Evolutionary conservation across 2,113 vertebrate genomes (phyloP).

Genomic region (Siniperca knerii): DNA sequence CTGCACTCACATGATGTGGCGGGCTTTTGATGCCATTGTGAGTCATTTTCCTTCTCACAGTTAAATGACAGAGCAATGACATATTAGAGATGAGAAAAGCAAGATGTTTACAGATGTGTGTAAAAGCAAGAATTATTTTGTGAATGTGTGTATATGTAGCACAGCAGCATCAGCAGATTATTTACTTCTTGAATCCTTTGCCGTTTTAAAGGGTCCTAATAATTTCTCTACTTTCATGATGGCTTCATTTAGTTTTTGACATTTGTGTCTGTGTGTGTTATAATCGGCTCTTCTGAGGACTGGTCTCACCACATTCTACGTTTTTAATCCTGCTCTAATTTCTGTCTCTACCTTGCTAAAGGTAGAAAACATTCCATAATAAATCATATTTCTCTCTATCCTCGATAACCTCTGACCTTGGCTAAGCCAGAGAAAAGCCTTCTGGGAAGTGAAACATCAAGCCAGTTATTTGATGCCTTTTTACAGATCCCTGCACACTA

Average conservation of each 20-base stretch:
- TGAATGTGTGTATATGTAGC: not conserved
- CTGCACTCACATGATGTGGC: not conserved
- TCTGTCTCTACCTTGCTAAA: slow-evolving; percentile 39
- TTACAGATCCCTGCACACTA: slow-evolving; percentile 61
- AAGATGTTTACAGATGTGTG: not conserved
- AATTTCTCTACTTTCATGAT: not conserved
- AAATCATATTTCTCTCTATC: slow-evolving; percentile 69
- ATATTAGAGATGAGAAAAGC: slow-evolving; percentile 1
- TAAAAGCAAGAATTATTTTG: not conserved
- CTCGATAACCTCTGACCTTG: slow-evolving; percentile 74
- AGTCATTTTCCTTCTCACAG: not conserved
- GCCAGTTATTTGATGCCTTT: slow-evolving; percentile 68
- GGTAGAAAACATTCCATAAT: slow-evolving; percentile 50
- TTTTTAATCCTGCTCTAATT: slow-evolving; percentile 58
- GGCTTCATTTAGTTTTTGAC: not conserved
- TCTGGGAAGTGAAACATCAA: slow-evolving; percentile 72
- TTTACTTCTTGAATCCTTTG: not conserved
- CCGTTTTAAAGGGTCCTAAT: not conserved
- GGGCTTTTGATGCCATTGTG: not conserved
- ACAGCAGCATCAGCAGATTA: not conserved
- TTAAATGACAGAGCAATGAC: not conserved
- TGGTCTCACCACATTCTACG: slow-evolving; percentile 9
- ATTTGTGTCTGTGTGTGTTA: not conserved
- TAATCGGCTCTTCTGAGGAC: slow-evolving; percentile 21
- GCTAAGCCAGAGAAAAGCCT: slow-evolving; percentile 64